Evolutionary conservation across 2,888 invertebrate species (phyloP), one percentile per base, ranked within the genome.

Genomic region (Polydrusus tereticollis): DNA sequence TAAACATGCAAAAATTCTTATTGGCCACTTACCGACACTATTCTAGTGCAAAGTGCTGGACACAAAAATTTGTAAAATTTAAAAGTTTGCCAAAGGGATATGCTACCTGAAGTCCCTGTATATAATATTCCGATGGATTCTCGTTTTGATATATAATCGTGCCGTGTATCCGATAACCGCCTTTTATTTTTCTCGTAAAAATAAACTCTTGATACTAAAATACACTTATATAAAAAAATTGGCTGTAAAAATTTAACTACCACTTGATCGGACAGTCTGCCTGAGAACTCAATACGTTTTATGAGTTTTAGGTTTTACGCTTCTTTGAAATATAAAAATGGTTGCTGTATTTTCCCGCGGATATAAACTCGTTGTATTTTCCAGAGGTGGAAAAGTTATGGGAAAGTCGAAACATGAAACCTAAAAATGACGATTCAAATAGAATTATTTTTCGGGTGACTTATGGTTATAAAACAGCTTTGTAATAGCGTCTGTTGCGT

Each of bases 261-360:
- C 29, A n/a, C 52, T 55, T 55, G 29, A 55, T 29, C 52, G 52
- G 52, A 29, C 52, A 55, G 52, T 55, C 29, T 55, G 52, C 52
- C 52, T 18, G 52, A 55, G 29, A 52, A 21, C 29, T 29, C 52
- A 55, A 26, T 55, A 55, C 16, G 47, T 55, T 55, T 55, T 55
- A 55, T 29, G 29, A 18, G 52, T 29, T 55, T 55, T 18, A 29
- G 52, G 52, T 55, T 55, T 55, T 29, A 55, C 29, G 29, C 18
- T 55, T 29, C 29, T 55, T 55, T 16, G 16, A 29, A 18, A 55
- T 55, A 55, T 29, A 55, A 10, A 55, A 29, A 55, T 29, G 52
- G 29, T 16, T 55, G 29, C 29, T 14, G 29, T 33, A 29, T 52
- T 29, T 47, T 20, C 20, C 10, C 16, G 52, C 6, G 21, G 5